Evolutionary conservation across 2,113 vertebrate genomes (phyloP), one percentile per base, ranked within the genome.

Genomic region (Tychaedon coryphoeus): DNA sequence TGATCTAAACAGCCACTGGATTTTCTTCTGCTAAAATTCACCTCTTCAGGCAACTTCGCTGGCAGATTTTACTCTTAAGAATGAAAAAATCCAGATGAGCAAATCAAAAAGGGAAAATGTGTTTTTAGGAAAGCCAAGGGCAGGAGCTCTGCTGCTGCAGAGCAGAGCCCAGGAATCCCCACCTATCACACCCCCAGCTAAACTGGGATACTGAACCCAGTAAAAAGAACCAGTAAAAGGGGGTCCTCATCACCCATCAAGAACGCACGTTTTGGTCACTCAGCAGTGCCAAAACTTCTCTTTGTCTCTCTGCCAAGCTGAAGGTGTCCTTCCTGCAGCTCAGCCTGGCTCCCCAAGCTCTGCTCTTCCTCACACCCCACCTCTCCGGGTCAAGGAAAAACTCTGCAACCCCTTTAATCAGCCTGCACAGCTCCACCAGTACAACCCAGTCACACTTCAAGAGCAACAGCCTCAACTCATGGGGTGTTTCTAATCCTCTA

Each of bases 151-250:
- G 23, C 6, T 3, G 36, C 36, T 36, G 36, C 36, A 36, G 36
- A 36, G 36, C 36, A 36, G 36, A 36, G 36, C 36, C 36, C 36
- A 36, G 73, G 19, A 62, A 53, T 4, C n/a, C n/a, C 43, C 24
- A 14, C 10, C 31, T 10, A 6, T 8, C 60, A 33, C 28, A 19
- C 1, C 13, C 51, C 33, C 43, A 34, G 62, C 24, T 10, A 19
- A 53, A 62, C n/a, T 1, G 3, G 56, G 69, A 20, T 2, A 6
- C 26, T 51, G 14, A 60, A 2, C 22, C 14, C 1, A 23, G 16
- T 1, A 1, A 34, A 50, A 66, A 10, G 4, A 60, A 18, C 19
- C n/a, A 22, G 14, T 0, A 2, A 40, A 43, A 60, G 10, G 8
- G 11, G 8, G 1, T 40, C 14, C 19, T 29, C 47, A 36, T 48